Conservation (phyloP, 2,888 invertebrate species). For the Cheilosia impressa region DNA sequence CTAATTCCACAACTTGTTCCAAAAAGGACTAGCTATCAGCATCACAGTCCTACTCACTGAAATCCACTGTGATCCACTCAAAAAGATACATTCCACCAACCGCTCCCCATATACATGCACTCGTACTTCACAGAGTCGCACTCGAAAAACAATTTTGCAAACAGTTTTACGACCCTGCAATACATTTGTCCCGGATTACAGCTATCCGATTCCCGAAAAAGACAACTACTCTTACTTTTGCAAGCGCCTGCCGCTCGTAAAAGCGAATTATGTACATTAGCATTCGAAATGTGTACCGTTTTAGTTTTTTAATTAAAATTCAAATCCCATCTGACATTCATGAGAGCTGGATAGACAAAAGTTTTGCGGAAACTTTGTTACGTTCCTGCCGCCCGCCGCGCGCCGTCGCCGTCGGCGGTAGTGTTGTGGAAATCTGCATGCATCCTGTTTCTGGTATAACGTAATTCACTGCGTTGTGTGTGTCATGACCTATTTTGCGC, state of each 20-base stretch:
- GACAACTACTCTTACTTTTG: constrained; percentile 58
- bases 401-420: neutral
- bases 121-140: constrained; percentile 9
- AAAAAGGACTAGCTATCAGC: too few species aligned
- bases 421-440: constrained; percentile 58
- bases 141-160: constrained; percentile 54
- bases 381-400: neutral
- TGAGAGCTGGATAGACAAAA: constrained; percentile 46
- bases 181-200: constrained; percentile 53
- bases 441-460: constrained; percentile 25
- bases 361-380: constrained; percentile 52
- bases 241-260: constrained; percentile 22
- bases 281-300: constrained; percentile 71
- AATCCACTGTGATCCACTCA: too few species aligned
- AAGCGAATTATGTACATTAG: constrained; percentile 70
- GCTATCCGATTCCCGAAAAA: constrained; percentile 21
- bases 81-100: neutral
- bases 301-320: constrained; percentile 76
- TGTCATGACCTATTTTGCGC: constrained; percentile 67
- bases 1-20: too few species aligned
- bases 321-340: constrained; percentile 74
- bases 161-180: constrained; percentile 47
- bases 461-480: constrained; percentile 40
- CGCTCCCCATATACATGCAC: neutral
- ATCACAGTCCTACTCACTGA: too few species aligned